phyloP scores from a whole-genome alignment of 2,113 vertebrate species.

The Sakesphorus luctuosus region DNA sequence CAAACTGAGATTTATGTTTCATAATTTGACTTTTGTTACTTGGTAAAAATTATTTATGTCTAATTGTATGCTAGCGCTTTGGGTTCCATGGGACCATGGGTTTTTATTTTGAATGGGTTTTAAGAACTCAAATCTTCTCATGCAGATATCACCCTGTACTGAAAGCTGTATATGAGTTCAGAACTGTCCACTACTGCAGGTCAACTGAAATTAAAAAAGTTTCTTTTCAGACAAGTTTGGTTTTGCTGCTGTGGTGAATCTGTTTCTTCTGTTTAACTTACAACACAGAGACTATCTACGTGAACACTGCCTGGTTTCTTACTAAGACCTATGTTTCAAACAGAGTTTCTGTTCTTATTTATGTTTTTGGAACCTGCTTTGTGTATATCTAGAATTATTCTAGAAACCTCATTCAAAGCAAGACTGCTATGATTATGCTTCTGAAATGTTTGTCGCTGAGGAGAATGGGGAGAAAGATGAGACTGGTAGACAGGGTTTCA shows the following conservation, averaged over 20 bases:
- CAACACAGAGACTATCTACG: background rate
- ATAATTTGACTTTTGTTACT: background rate
- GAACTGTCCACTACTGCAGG: background rate
- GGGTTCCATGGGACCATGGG: background rate
- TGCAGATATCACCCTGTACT: background rate
- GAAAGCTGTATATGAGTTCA: background rate
- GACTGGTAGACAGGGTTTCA: background rate
- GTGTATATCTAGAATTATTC: background rate
- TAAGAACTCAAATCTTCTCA: background rate
- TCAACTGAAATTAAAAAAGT: background rate
- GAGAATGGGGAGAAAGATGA: background rate
- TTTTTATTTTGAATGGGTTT: background rate
- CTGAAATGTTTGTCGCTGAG: background rate
- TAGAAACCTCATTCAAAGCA: background rate
- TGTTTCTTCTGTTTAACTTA: background rate
- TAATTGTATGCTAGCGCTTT: background rate
- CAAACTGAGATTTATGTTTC: background rate
- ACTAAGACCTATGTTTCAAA: background rate
- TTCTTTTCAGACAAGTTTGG: background rate
- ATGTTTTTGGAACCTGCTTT: background rate
- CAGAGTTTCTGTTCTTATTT: background rate
- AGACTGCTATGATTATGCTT: background rate
- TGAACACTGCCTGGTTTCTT: background rate
- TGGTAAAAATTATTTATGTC: background rate
- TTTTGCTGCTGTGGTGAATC: background rate